These are phyloP conservation scores for Xyliphius kryptos DNA, from an alignment of 2,113 vertebrate genomes.

Conservation along the genomic window DNA sequence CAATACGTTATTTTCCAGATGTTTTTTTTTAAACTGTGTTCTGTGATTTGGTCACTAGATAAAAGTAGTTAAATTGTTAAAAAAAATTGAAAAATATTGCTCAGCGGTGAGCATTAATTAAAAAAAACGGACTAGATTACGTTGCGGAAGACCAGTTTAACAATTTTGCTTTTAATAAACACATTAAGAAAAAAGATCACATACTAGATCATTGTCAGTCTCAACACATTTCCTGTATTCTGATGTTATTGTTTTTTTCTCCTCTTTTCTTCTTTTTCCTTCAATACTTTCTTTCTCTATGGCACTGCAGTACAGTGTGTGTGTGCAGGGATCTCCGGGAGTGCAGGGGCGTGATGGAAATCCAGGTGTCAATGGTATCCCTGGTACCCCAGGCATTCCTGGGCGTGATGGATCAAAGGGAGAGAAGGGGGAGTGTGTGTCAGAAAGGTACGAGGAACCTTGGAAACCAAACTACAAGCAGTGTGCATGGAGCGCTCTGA, in stretches of 20 bases:
- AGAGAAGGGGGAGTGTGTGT: conserved; percentile 79
- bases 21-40: no score
- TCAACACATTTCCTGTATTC: neutral
- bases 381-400: conserved; percentile 77
- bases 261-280: neutral
- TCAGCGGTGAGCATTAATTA: no score
- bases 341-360: conserved; percentile 75
- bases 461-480: conserved; percentile 86
- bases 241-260: neutral
- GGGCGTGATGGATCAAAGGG: conserved; percentile 80
- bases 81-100: no score
- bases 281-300: neutral
- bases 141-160: no score
- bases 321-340: conserved; percentile 72
- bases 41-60: no score
- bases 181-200: no score
- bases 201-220: no score
- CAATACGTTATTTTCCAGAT: no score
- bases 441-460: conserved; percentile 71
- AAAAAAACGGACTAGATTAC: no score
- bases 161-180: no score
- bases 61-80: no score
- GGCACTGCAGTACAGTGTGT: conserved; percentile 68
- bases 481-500: conserved; percentile 76
- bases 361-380: conserved; percentile 76